Evolutionary conservation across 2,888 invertebrate species (phyloP).

Genomic region (Noctua fimbriata): DNA sequence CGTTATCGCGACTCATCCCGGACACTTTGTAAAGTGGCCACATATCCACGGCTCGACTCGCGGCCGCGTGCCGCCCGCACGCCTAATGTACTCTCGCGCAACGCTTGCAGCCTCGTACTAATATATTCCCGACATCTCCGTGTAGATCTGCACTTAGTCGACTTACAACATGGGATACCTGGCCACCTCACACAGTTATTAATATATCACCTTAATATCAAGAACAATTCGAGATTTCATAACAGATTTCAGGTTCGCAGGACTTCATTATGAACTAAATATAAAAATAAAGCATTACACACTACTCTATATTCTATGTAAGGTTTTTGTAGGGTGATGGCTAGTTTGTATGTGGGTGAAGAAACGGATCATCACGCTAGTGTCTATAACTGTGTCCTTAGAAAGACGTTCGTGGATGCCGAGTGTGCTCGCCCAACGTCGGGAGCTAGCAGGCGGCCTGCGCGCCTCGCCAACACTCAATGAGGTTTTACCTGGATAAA

Average conservation of each 20-base stretch:
- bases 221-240: conserved; percentile 68
- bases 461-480: conserved; percentile 82
- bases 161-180: conserved; percentile 71
- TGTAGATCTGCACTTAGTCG: conserved; percentile 83
- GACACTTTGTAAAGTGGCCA: conserved; percentile 90
- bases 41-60: conserved; percentile 79
- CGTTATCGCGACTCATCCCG: conserved; percentile 90
- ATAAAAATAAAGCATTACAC: conserved; percentile 76
- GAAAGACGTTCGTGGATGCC: conserved; percentile 70
- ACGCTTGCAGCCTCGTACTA: conserved; percentile 73
- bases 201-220: conserved; percentile 58
- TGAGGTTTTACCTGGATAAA: conserved; percentile 85
- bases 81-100: conserved; percentile 75
- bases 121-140: conserved; percentile 77
- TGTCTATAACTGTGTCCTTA: conserved; percentile 69
- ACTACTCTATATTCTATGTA: conserved; percentile 66
- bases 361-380: conserved; percentile 69
- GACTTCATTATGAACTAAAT: conserved; percentile 70
- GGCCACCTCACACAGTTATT: conserved; percentile 56
- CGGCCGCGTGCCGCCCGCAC: conserved; percentile 53
- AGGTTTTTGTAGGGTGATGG: conserved; percentile 73
- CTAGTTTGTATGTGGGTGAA: conserved; percentile 72
- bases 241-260: conserved; percentile 60
- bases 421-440: conserved; percentile 66
- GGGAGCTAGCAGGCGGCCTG: conserved; percentile 68